Evolutionary conservation across 1,140 invertebrate species (phyloP), one percentile per base, ranked within the genome.

Genomic region (Pseudachorutes palmiensis): DNA sequence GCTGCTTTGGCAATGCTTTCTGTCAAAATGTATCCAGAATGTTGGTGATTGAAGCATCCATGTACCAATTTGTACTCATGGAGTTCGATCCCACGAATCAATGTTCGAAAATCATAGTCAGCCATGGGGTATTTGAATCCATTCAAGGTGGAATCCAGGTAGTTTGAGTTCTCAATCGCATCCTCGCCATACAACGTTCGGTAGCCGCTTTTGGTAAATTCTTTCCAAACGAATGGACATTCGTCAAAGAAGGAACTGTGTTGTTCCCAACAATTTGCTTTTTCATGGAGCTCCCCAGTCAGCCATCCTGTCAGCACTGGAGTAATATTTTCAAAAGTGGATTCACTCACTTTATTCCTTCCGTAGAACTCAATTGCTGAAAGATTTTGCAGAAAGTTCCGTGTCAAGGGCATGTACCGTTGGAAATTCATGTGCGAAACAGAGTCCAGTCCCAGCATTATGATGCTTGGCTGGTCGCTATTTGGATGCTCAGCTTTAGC

Each of bases 221-320:
- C 81, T 62, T 88, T 85, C 91, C 91, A 94, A 12, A 93, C 80
- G 69, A 91, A 87, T 0, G 86, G 84, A 74, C 90, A 92, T 48
- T 41, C 36, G 5, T 41, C 36, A 9, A 19, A 41, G 36, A 19
- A 19, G 19, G 19, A 41, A 41, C 19, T 41, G 36, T 41, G 19
- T 41, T 5, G 36, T 41, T 19, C 5, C 36, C 19, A 5, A 41
- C 36, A 41, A 41, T 9, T 9, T 19, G n/a, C n/a, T n/a, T n/a
- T n/a, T n/a, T n/a, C n/a, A n/a, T n/a, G n/a, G n/a, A n/a, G n/a
- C n/a, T n/a, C n/a, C n/a, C n/a, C n/a, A n/a, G n/a, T n/a, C n/a
- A n/a, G 5, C 5, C 36, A 41, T 5, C 36, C 36, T 5, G 36
- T 9, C 5, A 41, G 36, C 19, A 19, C 19, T 9, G 36, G 36